phyloP scores from a whole-genome alignment of 1,140 invertebrate genomes.

The Drosophila gunungcola region DNA sequence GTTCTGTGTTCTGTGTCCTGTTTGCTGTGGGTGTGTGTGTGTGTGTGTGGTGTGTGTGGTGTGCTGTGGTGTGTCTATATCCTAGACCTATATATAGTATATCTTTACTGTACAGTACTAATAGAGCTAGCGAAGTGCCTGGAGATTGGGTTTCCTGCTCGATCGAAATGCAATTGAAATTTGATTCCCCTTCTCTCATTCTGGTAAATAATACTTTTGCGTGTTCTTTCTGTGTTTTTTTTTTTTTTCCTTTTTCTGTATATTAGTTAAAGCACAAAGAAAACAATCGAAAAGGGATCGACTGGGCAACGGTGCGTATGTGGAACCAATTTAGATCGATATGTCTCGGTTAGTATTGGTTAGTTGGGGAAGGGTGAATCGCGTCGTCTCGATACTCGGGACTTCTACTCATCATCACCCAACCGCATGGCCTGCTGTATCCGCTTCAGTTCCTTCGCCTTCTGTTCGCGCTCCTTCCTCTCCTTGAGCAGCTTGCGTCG shows the following conservation, averaged over 20 bases:
- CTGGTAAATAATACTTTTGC: conserved; percentile 72
- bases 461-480: conserved; percentile 40
- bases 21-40: conserved; percentile 28
- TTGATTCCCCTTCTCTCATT: conserved; percentile 29
- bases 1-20: conserved; percentile 28
- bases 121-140: conserved; percentile 56
- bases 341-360: conserved; percentile 59
- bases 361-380: conserved; percentile 15
- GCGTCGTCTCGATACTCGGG: not conserved
- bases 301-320: conserved; percentile 41
- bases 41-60: conserved; percentile 24
- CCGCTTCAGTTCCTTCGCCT: conserved; percentile 65
- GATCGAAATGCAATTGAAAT: conserved; percentile 49
- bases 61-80: conserved; percentile 40
- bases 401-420: conserved; percentile 58
- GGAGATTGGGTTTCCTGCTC: conserved; percentile 32
- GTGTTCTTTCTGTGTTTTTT: conserved; percentile 22
- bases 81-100: conserved; percentile 66
- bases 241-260: not conserved
- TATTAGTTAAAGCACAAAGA: conserved; percentile 19
- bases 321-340: conserved; percentile 51
- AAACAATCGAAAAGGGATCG: conserved; percentile 44
- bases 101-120: conserved; percentile 76
- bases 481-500: conserved; percentile 69
- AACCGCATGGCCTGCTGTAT: conserved; percentile 72